Evolutionary conservation across 2,888 invertebrate species (phyloP).

Genomic region (Poecilus cupreus): DNA sequence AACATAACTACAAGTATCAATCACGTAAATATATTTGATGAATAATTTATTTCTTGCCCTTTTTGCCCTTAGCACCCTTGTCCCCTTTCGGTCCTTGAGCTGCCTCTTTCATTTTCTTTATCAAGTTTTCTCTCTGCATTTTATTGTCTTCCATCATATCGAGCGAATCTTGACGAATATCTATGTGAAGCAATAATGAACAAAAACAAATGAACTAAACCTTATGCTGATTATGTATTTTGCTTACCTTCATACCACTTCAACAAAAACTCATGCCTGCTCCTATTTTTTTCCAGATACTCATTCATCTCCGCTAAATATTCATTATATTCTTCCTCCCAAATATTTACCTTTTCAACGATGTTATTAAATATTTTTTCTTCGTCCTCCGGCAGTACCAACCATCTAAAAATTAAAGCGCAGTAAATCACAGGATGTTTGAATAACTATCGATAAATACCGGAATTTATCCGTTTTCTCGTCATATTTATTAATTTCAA

Average conservation of each 20-base stretch:
- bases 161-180: background rate
- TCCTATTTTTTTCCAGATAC: slow-evolving; percentile 54
- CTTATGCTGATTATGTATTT: background rate
- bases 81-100: background rate
- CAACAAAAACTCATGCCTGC: slow-evolving; percentile 31
- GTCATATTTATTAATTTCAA: background rate
- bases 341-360: background rate
- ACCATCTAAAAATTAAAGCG: background rate
- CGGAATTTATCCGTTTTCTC: background rate
- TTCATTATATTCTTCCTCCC: background rate
- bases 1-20: background rate
- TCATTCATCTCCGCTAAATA: slow-evolving; percentile 54
- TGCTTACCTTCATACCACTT: slow-evolving; percentile 52
- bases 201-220: background rate
- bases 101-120: background rate
- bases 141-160: background rate
- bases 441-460: background rate
- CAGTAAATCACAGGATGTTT: background rate
- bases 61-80: background rate
- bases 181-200: background rate
- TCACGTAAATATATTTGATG: background rate
- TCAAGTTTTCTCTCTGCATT: background rate
- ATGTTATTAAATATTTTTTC: background rate
- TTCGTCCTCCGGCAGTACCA: background rate
- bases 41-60: background rate